Base-by-base conservation (phyloP, 2,113 vertebrate species). In the Lipophrys pholis region DNA sequence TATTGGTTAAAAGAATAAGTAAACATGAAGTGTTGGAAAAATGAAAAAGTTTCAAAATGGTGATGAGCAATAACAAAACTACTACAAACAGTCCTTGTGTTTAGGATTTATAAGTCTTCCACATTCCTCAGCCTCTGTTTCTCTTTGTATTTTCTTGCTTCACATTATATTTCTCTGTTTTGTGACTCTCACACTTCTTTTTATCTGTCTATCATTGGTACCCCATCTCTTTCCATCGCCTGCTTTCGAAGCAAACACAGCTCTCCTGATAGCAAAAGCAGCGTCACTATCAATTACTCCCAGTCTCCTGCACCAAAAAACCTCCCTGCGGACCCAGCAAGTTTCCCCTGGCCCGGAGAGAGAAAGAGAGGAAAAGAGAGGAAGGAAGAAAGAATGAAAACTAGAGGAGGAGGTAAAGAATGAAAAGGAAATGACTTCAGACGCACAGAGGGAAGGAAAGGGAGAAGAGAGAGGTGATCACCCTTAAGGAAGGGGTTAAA, bases 261-360 rank as follows among this genome's bases (percentile, higher is more conserved):
- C 82, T 85, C 83, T 89, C 82, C 78, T 81, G 84, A 80, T 82
- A 64, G 89, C 81, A 60, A 81, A 80, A 80, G 73, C 78, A 65
- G 69, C 80, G 56, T 56, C 63, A 50, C 86, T 90, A 91, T 90
- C 82, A 90, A 90, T 90, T 85, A 86, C 90, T 74, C 81, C 62
- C 46, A 1, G 45, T 91, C 76, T 89, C 63, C 80, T 89, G 80
- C 85, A 88, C 80, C 85, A 90, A 91, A 85, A 73, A 80, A 38
- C 50, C 56, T 48, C 79, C 75, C 68, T 90, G 91, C 89, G 76
- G 73, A 85, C 87, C 41, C 89, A 89, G 91, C 90, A 90, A 82
- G 83, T 89, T 91, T 87, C 4, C 36, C 66, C 73, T 73, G 55
- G 81, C 68, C 45, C 21, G 6, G 42, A 77, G 73, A 70, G 49